Evolutionary conservation across 2,888 invertebrate genomes (phyloP), one percentile per base, ranked within the genome.

Genomic region (Drosophila anceps): DNA sequence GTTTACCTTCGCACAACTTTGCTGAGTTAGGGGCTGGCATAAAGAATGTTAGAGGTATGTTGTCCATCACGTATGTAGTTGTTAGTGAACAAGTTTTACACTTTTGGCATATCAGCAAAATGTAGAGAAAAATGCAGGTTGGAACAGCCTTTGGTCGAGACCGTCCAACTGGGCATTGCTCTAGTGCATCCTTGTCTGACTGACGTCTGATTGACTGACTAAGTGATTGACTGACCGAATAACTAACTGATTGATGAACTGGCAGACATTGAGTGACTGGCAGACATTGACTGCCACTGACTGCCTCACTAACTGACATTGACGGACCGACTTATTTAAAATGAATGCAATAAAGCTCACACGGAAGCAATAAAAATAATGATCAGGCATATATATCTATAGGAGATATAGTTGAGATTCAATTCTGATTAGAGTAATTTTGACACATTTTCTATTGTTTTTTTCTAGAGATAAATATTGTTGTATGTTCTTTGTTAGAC

Each of bases 11-110:
- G 48, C 48, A n/a, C 65, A 27, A 24, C 12, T 54, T 37, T 54
- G 7, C 6, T 37, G 24, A 20, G 20, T 6, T 50, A 12, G 31
- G 8, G 31, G 29, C 29, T 9, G 20, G 48, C 46, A 41, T 41
- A 37, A 18, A 33, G 43, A 41, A 39, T 41, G 60, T 61, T 44
- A 33, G 27, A 3, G 44, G 15, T 18, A 18, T 18, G 66, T 18
- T 54, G 54, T 46, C 54, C 68, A 31, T 46, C 69, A 66, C 66
- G 69, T 66, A 8, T 51, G 35, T 15, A 24, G 15, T 29, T 37
- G 29, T 13, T 6, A 15, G 44, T 37, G 35, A 46, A 51, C 61
- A 51, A 60, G 44, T 70, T 46, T 60, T 33, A 51, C 44, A 33
- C 41, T 46, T 69, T 58, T 18, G 24, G 13, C 39, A 54, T 31